Evolutionary conservation across 2,113 vertebrate species (phyloP), one percentile per base, ranked within the genome.

Genomic region (Zapornia atra): DNA sequence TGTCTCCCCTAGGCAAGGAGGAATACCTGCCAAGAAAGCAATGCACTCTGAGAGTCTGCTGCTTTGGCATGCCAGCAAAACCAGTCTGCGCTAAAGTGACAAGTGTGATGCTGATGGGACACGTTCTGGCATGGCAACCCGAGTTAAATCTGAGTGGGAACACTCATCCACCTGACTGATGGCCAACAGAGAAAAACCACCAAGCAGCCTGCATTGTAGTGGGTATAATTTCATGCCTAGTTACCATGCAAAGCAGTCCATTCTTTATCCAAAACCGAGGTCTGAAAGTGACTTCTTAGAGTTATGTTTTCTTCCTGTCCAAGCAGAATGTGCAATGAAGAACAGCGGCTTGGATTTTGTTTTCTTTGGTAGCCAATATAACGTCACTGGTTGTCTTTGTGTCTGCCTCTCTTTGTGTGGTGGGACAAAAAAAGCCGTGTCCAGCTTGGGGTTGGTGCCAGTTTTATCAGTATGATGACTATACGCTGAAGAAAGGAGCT

Each of bases 391-490:
- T 92, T 94, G 79, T 77, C 92, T 96, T 95, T 96, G 85, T 96
- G 90, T 87, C 71, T 96, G 90, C 85, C 60, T 92, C 34, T 84
- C 86, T 97, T 94, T 96, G 91, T 96, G 81, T 40, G 54, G 38
- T 82, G 79, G 75, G 75, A 92, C 93, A 95, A 88, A 96, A 81
- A 95, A 79, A 90, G 88, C 80, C 36, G 20, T 65, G 79, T 88
- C 90, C 85, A 73, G 29, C 66, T 81, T 79, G 85, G 82, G 68
- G 56, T 48, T 70, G 60, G 42, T 93, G 92, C 96, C 92, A 93
- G 56, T 90, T 93, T 85, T 88, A 68, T 90, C 96, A 81, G 31
- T 92, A 81, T 88, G 92, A 73, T 88, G 84, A 86, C 82, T 95
- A 71, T 88, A 76, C 42, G 59, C 50, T 46, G 66, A 89, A 93